Conservation (phyloP, 1,140 invertebrate genomes). For the Macrosteles quadrilineatus region DNA sequence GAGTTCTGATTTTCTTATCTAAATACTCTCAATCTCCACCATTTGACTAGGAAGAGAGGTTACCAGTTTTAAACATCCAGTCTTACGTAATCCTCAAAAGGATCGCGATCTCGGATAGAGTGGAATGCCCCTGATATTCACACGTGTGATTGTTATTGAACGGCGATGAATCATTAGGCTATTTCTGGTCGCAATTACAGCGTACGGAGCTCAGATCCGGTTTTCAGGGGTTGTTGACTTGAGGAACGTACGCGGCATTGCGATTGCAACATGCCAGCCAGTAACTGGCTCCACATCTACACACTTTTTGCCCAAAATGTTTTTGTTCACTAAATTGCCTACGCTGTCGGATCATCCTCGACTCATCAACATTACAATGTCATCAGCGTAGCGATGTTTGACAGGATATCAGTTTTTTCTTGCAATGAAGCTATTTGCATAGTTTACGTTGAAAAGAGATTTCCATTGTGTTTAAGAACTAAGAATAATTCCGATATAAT, state of each 20-base stretch:
- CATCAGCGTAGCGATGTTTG: constrained; percentile 7
- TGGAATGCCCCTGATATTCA: not conserved
- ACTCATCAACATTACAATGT: constrained; percentile 25
- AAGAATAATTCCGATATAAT: too few species aligned
- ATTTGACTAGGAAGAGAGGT: too few species aligned
- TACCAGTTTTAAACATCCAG: too few species aligned
- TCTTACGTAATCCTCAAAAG: too few species aligned
- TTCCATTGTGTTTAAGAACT: too few species aligned
- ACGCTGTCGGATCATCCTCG: not conserved
- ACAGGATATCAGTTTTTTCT: constrained; percentile 4
- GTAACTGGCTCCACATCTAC: not conserved
- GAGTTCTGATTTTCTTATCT: too few species aligned
- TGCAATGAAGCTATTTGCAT: not conserved
- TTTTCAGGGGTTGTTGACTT: constrained; percentile 11
- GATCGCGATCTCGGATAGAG: too few species aligned
- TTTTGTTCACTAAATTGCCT: constrained; percentile 7
- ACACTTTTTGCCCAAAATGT: constrained; percentile 18
- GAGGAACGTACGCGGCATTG: not conserved
- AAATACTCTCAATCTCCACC: too few species aligned
- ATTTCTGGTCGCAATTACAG: constrained; percentile 5
- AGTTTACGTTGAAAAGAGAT: not conserved
- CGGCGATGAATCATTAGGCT: constrained; percentile 19
- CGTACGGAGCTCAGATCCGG: constrained; percentile 11
- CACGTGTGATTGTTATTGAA: constrained; percentile 24
- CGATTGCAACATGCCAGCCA: not conserved